A percentile compares a stretch with the other conserved stretches of the same genome.
Conservation (phyloP, 2,113 vertebrate species). For the Phrynocephalus versicolor region DNA sequence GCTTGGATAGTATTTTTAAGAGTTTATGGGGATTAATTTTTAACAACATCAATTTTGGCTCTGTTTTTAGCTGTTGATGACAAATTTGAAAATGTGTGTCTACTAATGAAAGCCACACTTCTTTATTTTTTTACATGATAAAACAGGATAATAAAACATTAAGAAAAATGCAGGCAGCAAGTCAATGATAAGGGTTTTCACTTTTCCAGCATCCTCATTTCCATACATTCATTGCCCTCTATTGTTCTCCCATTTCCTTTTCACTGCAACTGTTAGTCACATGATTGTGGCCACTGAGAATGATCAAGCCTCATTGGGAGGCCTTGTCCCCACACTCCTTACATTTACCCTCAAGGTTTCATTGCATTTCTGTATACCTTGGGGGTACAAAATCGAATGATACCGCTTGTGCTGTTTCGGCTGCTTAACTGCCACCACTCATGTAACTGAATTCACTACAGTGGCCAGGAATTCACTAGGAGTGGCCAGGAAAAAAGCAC, state of each 20-base stretch:
- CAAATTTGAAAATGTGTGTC: not conserved
- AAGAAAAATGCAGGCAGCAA: not conserved
- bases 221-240: not conserved
- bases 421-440: not conserved
- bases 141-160: not conserved
- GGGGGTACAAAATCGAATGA: not conserved
- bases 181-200: not conserved
- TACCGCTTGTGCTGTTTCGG: not conserved
- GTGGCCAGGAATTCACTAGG: not conserved
- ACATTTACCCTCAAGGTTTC: not conserved
- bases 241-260: not conserved
- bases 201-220: not conserved
- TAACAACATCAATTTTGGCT: not conserved
- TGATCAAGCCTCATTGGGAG: not conserved
- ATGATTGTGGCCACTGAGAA: not conserved
- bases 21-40: not conserved
- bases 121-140: not conserved
- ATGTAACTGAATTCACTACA: not conserved
- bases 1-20: not conserved
- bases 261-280: not conserved
- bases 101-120: not conserved
- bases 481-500: not conserved
- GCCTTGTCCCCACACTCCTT: not conserved
- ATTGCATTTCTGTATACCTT: not conserved
- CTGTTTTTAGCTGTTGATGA: not conserved